These are phyloP conservation scores for Stenolophus ochropezus DNA, from an alignment of 2,888 invertebrate species.

Conservation along the genomic window DNA sequence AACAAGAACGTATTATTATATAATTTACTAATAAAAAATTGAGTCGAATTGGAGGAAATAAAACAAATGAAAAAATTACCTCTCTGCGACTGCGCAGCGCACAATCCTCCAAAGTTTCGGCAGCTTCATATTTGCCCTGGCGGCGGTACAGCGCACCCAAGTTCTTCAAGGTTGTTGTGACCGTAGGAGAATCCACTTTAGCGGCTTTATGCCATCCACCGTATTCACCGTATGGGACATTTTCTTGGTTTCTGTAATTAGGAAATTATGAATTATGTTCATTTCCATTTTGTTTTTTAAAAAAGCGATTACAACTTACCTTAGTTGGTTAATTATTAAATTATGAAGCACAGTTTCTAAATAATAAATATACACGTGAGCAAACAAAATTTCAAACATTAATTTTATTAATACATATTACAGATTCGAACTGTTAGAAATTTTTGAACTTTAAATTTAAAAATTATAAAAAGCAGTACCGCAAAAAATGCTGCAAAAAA, in stretches of 20 bases:
- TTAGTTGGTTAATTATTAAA: not conserved
- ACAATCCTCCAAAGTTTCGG: slow-evolving; percentile 98
- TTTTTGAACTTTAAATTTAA: too few species aligned
- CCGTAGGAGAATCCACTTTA: slow-evolving; percentile 97
- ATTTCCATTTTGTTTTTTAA: not conserved
- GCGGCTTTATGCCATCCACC: slow-evolving; percentile 99
- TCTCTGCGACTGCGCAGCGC: slow-evolving; percentile 96
- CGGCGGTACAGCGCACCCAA: slow-evolving; percentile 97
- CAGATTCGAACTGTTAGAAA: too few species aligned
- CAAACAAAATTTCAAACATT: too few species aligned
- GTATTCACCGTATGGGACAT: slow-evolving; percentile 92
- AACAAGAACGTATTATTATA: too few species aligned
- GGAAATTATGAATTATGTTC: not conserved
- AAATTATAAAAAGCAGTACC: too few species aligned
- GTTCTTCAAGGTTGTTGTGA: slow-evolving; percentile 98
- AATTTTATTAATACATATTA: too few species aligned
- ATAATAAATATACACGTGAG: not conserved
- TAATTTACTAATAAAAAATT: too few species aligned
- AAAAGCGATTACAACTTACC: not conserved
- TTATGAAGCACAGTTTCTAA: not conserved
- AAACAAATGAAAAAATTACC: slow-evolving; percentile 75
- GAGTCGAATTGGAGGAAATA: too few species aligned
- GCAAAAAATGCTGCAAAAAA: too few species aligned
- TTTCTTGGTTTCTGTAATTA: slow-evolving; percentile 83
- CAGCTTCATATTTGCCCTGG: slow-evolving; percentile 99